Base-by-base conservation (phyloP, 2,113 vertebrate species). In the Tenebrosternarchus preto region DNA sequence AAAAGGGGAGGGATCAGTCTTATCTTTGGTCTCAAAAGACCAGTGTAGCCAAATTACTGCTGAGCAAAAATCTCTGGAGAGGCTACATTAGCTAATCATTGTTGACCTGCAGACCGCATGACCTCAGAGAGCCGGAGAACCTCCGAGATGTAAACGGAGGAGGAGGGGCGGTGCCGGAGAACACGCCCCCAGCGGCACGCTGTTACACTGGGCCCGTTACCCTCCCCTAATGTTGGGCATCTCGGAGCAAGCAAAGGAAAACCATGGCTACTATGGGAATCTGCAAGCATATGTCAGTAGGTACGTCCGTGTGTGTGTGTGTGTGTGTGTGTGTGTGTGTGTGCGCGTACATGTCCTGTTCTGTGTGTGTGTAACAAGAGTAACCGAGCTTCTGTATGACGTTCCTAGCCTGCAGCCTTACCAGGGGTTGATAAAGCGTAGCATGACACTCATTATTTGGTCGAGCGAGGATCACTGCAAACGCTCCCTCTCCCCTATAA, bases 171-270 rank as follows among this genome's bases (percentile, higher is more conserved):
- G 64, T 64, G 31, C 70, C 55, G 67, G 79, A 87, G 33, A 36
- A 2, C 1, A 78, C 83, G 53, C 82, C 81, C 82, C 83, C 87
- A 87, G 83, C n/a, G n/a, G n/a, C n/a, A n/a, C n/a, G n/a, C n/a
- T n/a, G n/a, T n/a, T n/a, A n/a, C n/a, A n/a, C n/a, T n/a, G n/a
- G n/a, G n/a, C n/a, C n/a, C n/a, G n/a, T n/a, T n/a, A n/a, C n/a
- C n/a, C n/a, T n/a, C n/a, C n/a, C n/a, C n/a, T n/a, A n/a, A n/a
- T n/a, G 78, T 82, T 43, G 25, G 61, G 72, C 25, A 56, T 39
- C 33, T 75, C 24, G 9, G 12, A 15, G 11, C 3, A 22, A 66
- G 25, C 25, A 46, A 2, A 33, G 2, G 57, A 22, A 43, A n/a
- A 20, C 3, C 33, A 36, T 36, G 33, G 33, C 6, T 36, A 36